Conservation (phyloP, 2,113 vertebrate species). For the Cheilinus undulatus region DNA sequence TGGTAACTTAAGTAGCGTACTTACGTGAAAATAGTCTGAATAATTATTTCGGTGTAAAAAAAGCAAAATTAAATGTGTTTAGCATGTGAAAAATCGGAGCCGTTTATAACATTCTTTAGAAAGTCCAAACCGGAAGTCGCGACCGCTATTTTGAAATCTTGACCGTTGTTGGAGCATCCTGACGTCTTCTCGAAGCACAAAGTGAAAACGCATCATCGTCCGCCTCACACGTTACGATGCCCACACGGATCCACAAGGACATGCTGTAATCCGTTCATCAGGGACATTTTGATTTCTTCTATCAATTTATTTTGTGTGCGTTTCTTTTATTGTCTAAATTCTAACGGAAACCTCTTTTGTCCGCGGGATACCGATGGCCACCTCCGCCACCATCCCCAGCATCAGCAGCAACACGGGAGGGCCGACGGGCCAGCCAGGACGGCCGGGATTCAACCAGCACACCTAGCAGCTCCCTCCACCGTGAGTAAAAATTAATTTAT, state of each 20-base stretch:
- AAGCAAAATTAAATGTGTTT: no score
- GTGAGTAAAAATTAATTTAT: neutral
- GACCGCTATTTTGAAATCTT: neutral
- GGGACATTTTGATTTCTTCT: neutral
- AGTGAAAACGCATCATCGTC: slow-evolving; percentile 41
- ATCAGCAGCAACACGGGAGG: slow-evolving; percentile 60
- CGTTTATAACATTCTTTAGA: slow-evolving; percentile 9
- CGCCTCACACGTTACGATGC: slow-evolving; percentile 11
- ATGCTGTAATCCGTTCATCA: neutral
- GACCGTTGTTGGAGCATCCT: slow-evolving; percentile 39
- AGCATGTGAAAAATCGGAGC: no score
- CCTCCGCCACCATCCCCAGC: slow-evolving; percentile 45
- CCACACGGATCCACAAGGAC: slow-evolving; percentile 21
- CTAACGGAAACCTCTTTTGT: slow-evolving; percentile 4
- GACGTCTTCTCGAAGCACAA: slow-evolving; percentile 66
- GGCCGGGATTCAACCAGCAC: slow-evolving; percentile 43
- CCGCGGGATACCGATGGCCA: slow-evolving; percentile 55
- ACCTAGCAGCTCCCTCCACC: slow-evolving; percentile 36
- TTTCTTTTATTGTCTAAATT: neutral
- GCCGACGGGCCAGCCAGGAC: slow-evolving; percentile 53
- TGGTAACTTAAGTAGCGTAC: no score
- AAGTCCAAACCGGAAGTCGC: neutral
- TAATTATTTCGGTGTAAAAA: no score
- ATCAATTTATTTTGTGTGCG: neutral
- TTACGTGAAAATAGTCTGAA: no score